Evolutionary conservation across 2,797 vertebrate genomes (phyloP), one percentile per base, ranked within the genome.

Genomic region (Sebastes hubbsi): DNA sequence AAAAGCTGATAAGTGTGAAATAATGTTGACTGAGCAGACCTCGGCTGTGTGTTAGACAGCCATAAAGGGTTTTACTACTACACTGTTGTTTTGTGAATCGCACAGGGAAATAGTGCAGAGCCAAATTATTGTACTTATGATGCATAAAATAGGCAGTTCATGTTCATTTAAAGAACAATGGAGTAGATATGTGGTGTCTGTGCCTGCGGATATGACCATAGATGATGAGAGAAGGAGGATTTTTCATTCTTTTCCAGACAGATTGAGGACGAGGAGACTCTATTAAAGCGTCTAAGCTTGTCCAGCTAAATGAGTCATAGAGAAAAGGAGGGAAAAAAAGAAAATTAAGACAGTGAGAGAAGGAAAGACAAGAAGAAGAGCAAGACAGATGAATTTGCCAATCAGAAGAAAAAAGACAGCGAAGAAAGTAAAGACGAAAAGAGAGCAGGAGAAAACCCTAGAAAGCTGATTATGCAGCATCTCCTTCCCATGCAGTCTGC

Each of bases 381-480:
- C 4, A 56, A 58, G 42, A 25, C 59, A 56, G 46, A 80, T 74
- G 30, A 91, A 77, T 52, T 58, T 77, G 55, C 61, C 30, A 65
- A 52, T 72, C 14, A 14, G 12, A 16, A 5, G 46, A 58, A 27
- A 18, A 18, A 77, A 67, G 60, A 56, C 2, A n/a, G 20, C 6
- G 1, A 64, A 68, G 27, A 74, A 76, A 56, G 42, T 69, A 73
- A 73, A 78, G 46, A 72, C 36, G 68, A 84, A 86, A 72, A 79
- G 13, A 75, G 72, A 82, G 77, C 60, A 81, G 81, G 88, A 92
- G 76, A 91, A 90, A 92, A 89, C 84, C 90, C 92, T 93, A 34
- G 86, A 92, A 94, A 94, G 88, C 87, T 93, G 83, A 93, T 95
- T 91, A 94, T 92, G 88, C 91, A 91, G 86, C 90, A 91, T 88